Evolutionary conservation across 2,113 vertebrate species (phyloP).

Genomic region (Pontoporia blainvillei): DNA sequence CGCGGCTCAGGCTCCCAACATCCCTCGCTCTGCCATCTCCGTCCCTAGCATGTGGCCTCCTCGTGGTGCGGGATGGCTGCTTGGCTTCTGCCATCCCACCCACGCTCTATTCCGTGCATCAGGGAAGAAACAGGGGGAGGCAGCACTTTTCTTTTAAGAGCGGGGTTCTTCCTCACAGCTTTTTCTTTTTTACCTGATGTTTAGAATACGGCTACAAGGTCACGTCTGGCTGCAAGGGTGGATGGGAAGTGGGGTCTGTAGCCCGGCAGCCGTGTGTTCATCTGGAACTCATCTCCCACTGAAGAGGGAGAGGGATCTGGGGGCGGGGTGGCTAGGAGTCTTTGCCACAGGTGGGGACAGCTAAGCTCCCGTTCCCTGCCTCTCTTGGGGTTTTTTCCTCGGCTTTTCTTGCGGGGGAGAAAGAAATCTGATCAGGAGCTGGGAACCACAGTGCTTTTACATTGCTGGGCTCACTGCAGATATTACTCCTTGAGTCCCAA

Average conservation of each 20-base stretch:
- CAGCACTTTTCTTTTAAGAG: too few relatives aligned
- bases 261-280: not conserved
- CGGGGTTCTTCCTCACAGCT: not conserved
- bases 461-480: fast-evolving
- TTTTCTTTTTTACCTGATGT: fast-evolving
- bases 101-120: fast-evolving
- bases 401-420: not conserved
- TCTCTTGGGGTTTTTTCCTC: not conserved
- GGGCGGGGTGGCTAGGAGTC: not conserved
- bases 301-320: not conserved
- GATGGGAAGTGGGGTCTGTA: not conserved
- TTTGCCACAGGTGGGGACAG: not conserved
- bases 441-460: not conserved
- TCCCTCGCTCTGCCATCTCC: fast-evolving
- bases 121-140: not conserved
- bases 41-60: fast-evolving
- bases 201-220: fast-evolving
- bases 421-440: too few relatives aligned
- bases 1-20: fast-evolving
- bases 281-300: fast-evolving
- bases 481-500: fast-evolving
- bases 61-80: not conserved
- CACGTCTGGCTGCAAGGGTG: too few relatives aligned
- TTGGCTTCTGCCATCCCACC: not conserved
- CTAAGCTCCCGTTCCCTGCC: fast-evolving